Evolutionary conservation across 2,797 vertebrate genomes (phyloP), one percentile per base, ranked within the genome.

Genomic region (Xyrichtys novacula): DNA sequence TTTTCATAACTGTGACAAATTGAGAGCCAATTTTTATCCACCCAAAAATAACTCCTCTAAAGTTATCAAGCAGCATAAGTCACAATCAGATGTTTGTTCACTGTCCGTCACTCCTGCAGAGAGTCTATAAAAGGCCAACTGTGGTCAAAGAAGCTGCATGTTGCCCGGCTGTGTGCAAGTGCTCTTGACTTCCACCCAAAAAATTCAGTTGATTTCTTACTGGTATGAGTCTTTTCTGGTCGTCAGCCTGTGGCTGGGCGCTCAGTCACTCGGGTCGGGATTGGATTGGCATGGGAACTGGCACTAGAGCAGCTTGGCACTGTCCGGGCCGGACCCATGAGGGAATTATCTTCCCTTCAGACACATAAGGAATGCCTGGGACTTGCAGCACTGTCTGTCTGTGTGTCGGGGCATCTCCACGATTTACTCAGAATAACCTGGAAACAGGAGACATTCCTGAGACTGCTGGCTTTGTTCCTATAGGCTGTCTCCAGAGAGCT

Each of bases 211-310:
- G 55, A 70, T 86, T 81, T 60, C 60, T 65, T 62, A 65, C 71
- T 76, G 70, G 62, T 79, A 56, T 53, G 69, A 83, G 72, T 58
- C 75, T 36, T 70, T 77, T 69, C 40, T 65, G 46, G 52, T 7
- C 58, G 43, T 64, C 67, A 1, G 70, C 44, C 76, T 74, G 71
- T 54, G 64, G 57, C 62, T 50, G 59, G 44, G 68, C 15, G 26
- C 70, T 85, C 74, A 59, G 78, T 76, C 46, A 34, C 57, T 47
- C 54, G 63, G 72, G 80, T 86, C 75, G 50, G 60, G 52, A 68
- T 76, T 66, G 81, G 88, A 90, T 81, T 88, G 88, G 86, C 89
- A 86, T 92, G 91, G 83, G 80, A 93, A 92, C 60, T 89, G 87
- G 89, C 88, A 86, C 66, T 20, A 9, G 65, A 74, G 42, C 12